Conservation (phyloP, 2,113 vertebrate genomes). For the Silurus asotus region DNA sequence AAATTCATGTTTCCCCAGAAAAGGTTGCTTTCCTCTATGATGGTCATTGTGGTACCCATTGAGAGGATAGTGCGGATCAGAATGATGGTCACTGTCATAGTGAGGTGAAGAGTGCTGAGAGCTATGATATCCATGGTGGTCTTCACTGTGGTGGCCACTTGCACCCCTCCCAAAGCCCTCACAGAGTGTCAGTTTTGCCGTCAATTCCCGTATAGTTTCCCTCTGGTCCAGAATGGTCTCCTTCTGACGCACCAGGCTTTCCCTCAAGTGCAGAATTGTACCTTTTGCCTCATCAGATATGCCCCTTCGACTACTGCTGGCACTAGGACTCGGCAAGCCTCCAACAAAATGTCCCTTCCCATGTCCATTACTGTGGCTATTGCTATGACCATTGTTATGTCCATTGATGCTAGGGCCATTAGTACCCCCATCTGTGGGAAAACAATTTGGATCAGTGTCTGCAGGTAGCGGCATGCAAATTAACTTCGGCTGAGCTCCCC, state of each 20-base stretch:
- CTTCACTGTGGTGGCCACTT: constrained; percentile 60
- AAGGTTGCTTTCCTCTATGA: constrained; percentile 57
- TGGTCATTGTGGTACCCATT: constrained; percentile 62
- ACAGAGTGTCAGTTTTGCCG: constrained; percentile 78
- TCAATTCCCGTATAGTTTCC: constrained; percentile 80
- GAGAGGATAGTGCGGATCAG: constrained; percentile 61
- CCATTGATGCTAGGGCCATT: constrained; percentile 57
- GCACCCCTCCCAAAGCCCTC: constrained; percentile 70
- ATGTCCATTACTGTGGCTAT: constrained; percentile 44
- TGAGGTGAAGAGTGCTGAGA: constrained; percentile 56
- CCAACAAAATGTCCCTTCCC: constrained; percentile 48
- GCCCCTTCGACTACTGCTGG: constrained; percentile 52
- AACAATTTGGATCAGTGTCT: constrained; percentile 76
- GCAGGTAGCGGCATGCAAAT: constrained; percentile 79
- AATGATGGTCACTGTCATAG: constrained; percentile 54
- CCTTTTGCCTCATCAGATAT: constrained; percentile 80
- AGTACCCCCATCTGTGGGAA: constrained; percentile 57
- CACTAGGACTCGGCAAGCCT: constrained; percentile 43
- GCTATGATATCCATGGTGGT: constrained; percentile 55
- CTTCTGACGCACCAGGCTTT: constrained; percentile 80
- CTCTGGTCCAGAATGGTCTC: constrained; percentile 81
- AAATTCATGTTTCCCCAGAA: constrained; percentile 64
- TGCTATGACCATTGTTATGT: constrained; percentile 45
- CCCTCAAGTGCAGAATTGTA: constrained; percentile 78
- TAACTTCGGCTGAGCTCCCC: constrained; percentile 74